Base-by-base conservation (phyloP, 2,113 vertebrate species). In the Panthera leo region DNA sequence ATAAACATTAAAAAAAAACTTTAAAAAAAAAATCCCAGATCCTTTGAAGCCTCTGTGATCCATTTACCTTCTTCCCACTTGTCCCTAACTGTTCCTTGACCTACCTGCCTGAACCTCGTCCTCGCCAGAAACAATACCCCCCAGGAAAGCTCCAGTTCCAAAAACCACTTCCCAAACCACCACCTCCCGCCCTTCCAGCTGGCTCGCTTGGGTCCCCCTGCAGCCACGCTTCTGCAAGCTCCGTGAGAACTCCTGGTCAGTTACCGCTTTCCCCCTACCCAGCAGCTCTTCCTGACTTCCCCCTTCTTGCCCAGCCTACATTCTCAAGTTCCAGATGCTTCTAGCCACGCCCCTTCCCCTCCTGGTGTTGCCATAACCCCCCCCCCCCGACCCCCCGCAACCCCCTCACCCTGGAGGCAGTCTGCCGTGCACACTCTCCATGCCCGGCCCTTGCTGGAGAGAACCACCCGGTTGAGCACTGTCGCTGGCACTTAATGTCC, bases 401-500 rank as follows among this genome's bases (percentile, higher is more conserved):
- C 85, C 45, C 3, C 18, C 88, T 85, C 51, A 9, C 31, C 36
- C 79, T n/a, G 14, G 31, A 39, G 25, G 58, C 65, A 10, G 19
- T n/a, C 36, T 29, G 18, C 34, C 48, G 8, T 5, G 2, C 3
- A 7, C 7, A 3, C 13, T 18, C 23, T 21, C 85, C 15, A 23
- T 10, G 42, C 39, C 55, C 7, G 67, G 51, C 68, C 18, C 1
- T 31, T 45, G 70, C 70, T 6, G 29, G 13, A 73, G 48, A 79
- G 18, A 21, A 6, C 13, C 27, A 8, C 48, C 19, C 36, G 0
- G 9, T 19, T 53, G 21, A 27, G 55, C 14, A 23, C 12, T 0
- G 18, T 18, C 36, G 21, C 63, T 34, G 19, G 48, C 73, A 16
- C n/a, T 73, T 36, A 25, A 25, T 11, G 12, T 13, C 67, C 45